These are phyloP conservation scores for Athripsodes cinereus DNA, from an alignment of 2,888 invertebrate species.

Conservation along the genomic window DNA sequence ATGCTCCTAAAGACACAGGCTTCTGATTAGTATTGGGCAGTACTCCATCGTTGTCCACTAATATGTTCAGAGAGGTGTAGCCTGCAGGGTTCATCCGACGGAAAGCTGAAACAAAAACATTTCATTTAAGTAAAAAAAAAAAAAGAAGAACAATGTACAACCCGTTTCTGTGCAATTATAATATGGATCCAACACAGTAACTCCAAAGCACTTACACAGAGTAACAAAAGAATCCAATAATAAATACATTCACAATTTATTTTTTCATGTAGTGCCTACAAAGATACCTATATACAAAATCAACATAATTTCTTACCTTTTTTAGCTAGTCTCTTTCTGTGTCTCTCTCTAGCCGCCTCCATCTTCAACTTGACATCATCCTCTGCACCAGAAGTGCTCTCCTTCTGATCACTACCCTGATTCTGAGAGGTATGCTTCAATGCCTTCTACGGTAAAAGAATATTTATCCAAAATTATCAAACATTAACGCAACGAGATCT, in stretches of 20 bases:
- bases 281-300: too few species aligned
- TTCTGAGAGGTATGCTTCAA: conserved; percentile 40
- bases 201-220: too few species aligned
- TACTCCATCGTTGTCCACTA: conserved; percentile 67
- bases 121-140: neutral
- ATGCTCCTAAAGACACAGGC: conserved; percentile 73
- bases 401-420: conserved; percentile 39
- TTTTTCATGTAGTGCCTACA: too few species aligned
- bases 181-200: too few species aligned
- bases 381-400: conserved; percentile 33
- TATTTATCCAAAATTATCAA: too few species aligned
- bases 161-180: too few species aligned
- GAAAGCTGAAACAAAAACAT: conserved; percentile 60
- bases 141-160: too few species aligned
- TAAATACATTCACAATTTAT: too few species aligned
- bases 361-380: conserved; percentile 46
- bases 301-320: conserved; percentile 45
- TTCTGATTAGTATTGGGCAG: conserved; percentile 68
- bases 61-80: conserved; percentile 78
- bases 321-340: conserved; percentile 41
- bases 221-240: too few species aligned
- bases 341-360: conserved; percentile 46
- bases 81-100: conserved; percentile 82
- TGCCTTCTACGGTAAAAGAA: conserved; percentile 45
- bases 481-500: too few species aligned